Percentiles rank a stretch among this genome's conserved stretches.
Evolutionary conservation across 2,797 vertebrate species (phyloP).

Genomic region (Sebastes goodei): DNA sequence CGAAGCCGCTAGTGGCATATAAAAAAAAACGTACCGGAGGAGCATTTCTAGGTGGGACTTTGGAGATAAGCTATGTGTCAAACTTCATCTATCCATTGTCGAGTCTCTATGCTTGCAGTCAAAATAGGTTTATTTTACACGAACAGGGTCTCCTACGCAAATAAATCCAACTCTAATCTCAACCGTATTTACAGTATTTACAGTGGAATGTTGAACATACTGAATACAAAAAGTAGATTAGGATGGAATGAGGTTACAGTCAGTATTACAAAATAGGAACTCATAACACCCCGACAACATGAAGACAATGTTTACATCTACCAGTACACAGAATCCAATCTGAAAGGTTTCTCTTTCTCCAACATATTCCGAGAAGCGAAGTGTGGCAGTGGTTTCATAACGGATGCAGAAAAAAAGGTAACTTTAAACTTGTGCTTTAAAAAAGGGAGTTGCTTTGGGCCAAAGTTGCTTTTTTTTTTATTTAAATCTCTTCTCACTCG

Average conservation of each 20-base stretch:
- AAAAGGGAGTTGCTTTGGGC: conserved; percentile 23
- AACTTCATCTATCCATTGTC: conserved; percentile 57
- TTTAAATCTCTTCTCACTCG: conserved; percentile 15
- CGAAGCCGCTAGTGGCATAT: conserved; percentile 73
- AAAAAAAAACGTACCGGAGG: conserved; percentile 73
- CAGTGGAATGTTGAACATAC: conserved; percentile 82
- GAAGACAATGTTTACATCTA: conserved; percentile 72
- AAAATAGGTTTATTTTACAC: conserved; percentile 72
- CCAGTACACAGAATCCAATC: conserved; percentile 48
- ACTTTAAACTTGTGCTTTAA: conserved; percentile 70
- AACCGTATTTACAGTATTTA: conserved; percentile 85
- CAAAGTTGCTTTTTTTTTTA: neutral
- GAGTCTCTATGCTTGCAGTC: conserved; percentile 71
- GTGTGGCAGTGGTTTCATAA: conserved; percentile 68
- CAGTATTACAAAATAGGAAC: conserved; percentile 74
- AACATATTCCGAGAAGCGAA: conserved; percentile 40
- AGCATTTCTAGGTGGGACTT: conserved; percentile 69
- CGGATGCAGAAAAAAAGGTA: conserved; percentile 17
- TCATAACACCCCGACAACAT: conserved; percentile 63
- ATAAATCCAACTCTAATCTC: conserved; percentile 78
- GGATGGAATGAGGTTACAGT: conserved; percentile 79
- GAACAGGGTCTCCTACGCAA: conserved; percentile 66
- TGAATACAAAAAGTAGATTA: conserved; percentile 77
- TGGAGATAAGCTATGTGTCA: conserved; percentile 74
- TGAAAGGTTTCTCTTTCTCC: conserved; percentile 27